Conservation (phyloP, 1,140 invertebrate species). For the Phocides pigmalion region DNA sequence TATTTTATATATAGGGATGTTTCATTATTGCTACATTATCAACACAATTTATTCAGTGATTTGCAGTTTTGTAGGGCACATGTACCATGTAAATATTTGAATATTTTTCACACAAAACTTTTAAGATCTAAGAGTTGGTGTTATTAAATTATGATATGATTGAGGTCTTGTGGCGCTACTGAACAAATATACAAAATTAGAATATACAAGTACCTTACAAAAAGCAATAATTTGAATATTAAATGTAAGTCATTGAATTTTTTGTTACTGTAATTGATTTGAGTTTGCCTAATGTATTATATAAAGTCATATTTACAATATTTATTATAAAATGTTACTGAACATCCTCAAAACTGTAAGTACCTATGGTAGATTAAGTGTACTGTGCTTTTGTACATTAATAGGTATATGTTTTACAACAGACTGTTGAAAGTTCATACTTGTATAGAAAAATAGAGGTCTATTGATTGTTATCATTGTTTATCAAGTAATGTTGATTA, state of each 20-base stretch:
- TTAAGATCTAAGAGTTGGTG: conserved; percentile 10
- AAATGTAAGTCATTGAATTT: conserved; percentile 25
- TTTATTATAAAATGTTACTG: conserved; percentile 35
- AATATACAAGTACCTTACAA: conserved; percentile 20
- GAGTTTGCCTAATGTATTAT: conserved; percentile 25
- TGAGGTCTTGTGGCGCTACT: conserved; percentile 21
- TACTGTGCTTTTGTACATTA: conserved; percentile 74
- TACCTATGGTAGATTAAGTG: conserved; percentile 65
- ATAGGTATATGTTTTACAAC: conserved; percentile 75
- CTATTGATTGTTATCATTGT: conserved; percentile 82
- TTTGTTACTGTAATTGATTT: conserved; percentile 18
- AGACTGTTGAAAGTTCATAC: conserved; percentile 77
- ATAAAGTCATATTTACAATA: conserved; percentile 32
- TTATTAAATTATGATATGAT: conserved; percentile 15
- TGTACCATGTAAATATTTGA: conserved; percentile 18
- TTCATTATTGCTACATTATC: conserved; percentile 19
- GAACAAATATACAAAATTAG: conserved; percentile 25
- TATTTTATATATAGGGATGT: conserved; percentile 17
- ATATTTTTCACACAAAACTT: conserved; percentile 11
- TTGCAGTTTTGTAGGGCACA: conserved; percentile 20
- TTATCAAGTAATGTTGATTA: conserved; percentile 80
- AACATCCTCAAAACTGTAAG: conserved; percentile 49
- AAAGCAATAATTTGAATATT: conserved; percentile 21
- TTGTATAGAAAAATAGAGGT: conserved; percentile 76
- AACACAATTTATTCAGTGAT: conserved; percentile 32